Evolutionary conservation across 2,888 invertebrate genomes (phyloP), one percentile per base, ranked within the genome.

Genomic region (Punctoribates punctum): DNA sequence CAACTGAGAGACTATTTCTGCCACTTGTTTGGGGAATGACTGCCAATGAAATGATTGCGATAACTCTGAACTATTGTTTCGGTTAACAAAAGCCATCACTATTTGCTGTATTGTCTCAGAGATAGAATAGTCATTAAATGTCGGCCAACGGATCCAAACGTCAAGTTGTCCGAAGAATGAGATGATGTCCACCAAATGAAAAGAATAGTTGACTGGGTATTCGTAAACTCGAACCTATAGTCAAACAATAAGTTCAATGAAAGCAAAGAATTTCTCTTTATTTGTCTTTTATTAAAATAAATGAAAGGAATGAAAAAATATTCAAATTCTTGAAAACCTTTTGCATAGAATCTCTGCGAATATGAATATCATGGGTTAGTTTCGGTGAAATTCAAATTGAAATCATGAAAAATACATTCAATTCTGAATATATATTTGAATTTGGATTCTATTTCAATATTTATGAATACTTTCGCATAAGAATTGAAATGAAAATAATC

Each of bases 111-210:
- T 79, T 73, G 78, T 79, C 5, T 79, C 77, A 29, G 78, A 77
- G 77, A 81, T 82, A 13, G 74, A 77, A 13, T 76, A 72, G 77
- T 82, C 82, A 38, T 76, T 75, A 20, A 67, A n/a, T 1, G 79
- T 80, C 6, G 81, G 80, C 15, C 79, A 75, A 13, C 79, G 73
- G 15, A 79, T 77, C 25, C 81, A 80, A 27, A 77, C 73, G 8
- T 80, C 81, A 27, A 67, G 29, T 67, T 48, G 38, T 13, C 73
- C 75, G 48, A 82, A 81, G 75, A 81, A 82, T 9, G 82, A 81
- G 38, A 81, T 80, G 11, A 79, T 62, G 75, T 82, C 82, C 80
- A 81, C 81, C 51, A 79, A 77, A 73, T 82, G 82, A 70, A 81
- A 81, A 11, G 38, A 54, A 48, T 62, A 54, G 27, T 54, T 54